Evolutionary conservation across 2,888 invertebrate species (phyloP), one percentile per base, ranked within the genome.

Genomic region (Mimumesa dahlbomi): DNA sequence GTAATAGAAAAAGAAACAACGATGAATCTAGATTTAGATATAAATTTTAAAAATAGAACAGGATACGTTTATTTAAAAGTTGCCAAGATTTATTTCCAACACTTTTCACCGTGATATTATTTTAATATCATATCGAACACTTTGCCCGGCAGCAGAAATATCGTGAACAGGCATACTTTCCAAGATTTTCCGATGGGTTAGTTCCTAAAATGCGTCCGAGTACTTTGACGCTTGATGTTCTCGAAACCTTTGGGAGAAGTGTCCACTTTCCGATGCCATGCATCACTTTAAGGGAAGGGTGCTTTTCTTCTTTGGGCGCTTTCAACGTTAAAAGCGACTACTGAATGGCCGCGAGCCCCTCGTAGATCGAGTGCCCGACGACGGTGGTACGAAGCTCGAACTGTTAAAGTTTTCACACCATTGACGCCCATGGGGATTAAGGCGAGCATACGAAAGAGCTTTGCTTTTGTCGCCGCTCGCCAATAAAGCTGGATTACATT

Each of bases 351-450:
- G 75, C 53, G 43, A 77, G 58, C 65, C 70, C 66, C 70, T 61
- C 64, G 42, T 52, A 48, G 61, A 71, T 73, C 79, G 77, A 79
- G 73, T 64, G 53, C 52, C 59, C 70, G 57, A 18, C 61, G 67
- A 54, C 63, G 36, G 14, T 43, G 34, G 31, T 25, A n/a, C 21
- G 43, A 54, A 25, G 42, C 48, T 66, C 65, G 43, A 71, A 77
- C 77, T 65, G 68, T 63, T 80, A 42, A 80, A 79, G 71, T 75
- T 81, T 71, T 80, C 77, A 61, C 75, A 68, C 70, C 71, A 75
- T 75, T 77, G 70, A 75, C 73, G 62, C 43, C 62, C 11, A 36
- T 48, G 45, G 62, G 69, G 72, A 72, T 80, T 71, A 69, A 76
- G 65, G 67, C 59, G 59, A 25, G 68, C 62, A 50, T 65, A 73